These are phyloP conservation scores for Tragelaphus eurycerus DNA, from an alignment of 2,797 vertebrate species.

Conservation along the genomic window DNA sequence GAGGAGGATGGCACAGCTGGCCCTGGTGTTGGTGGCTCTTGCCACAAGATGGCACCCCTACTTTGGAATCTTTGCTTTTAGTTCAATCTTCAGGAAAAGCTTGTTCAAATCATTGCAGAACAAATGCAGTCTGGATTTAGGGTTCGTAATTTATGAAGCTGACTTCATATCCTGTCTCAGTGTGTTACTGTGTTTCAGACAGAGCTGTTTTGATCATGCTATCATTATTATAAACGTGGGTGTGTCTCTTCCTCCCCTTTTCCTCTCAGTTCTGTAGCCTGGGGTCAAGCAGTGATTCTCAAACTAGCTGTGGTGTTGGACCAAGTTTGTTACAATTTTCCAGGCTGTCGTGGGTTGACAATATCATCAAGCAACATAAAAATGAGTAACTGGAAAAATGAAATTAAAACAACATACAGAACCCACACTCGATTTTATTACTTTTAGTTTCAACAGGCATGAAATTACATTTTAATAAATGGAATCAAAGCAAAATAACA, in stretches of 20 bases:
- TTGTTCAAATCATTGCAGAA: not conserved
- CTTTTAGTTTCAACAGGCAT: not conserved
- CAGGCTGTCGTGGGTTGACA: not conserved
- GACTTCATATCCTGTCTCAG: not conserved
- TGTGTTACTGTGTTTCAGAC: not conserved
- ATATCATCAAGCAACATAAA: not conserved
- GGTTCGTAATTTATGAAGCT: slow-evolving; percentile 38
- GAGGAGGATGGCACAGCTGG: not conserved
- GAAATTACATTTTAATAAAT: slow-evolving; percentile 12
- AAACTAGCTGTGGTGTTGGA: not conserved
- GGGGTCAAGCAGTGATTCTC: not conserved
- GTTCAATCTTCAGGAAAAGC: not conserved
- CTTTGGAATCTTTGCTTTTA: not conserved
- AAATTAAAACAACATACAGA: not conserved
- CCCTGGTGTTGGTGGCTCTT: not conserved
- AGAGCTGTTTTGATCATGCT: not conserved
- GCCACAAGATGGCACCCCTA: slow-evolving; percentile 65
- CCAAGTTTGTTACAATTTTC: not conserved
- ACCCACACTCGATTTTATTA: not conserved
- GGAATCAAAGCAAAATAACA: not conserved
- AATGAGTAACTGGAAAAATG: not conserved
- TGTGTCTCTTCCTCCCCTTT: not conserved
- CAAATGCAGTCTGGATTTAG: not conserved
- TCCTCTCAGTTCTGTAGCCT: no score
- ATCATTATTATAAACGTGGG: not conserved